Evolutionary conservation across 2,888 invertebrate species (phyloP), one percentile per base, ranked within the genome.

Genomic region (Dexiosoma caninum): DNA sequence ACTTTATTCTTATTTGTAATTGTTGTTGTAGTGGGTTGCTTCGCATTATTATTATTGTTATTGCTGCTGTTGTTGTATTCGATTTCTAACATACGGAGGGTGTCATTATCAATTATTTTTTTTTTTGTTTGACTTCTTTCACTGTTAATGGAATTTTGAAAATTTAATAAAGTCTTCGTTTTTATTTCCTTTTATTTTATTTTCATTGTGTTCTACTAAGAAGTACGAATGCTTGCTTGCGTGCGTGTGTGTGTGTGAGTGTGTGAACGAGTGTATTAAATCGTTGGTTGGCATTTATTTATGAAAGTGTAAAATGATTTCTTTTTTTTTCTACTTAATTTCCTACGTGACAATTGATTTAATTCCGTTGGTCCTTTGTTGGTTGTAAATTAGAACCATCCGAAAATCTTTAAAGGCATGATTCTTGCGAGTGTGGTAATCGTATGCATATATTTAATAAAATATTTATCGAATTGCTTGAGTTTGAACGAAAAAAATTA

Each of bases 61-160:
- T 21, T 46, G 21, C 10, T 46, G 3, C 21, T 51, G 40, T 53
- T 57, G n/a, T 14, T 16, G 49, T 37, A 19, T 66, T 62, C 78
- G 77, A 81, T 78, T 78, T 81, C 72, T 59, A 74, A 69, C 70
- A 74, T 64, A 74, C 55, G 78, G 57, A 64, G 72, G 72, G 78
- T 81, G 81, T 82, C 78, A 78, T 82, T 78, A 75, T 82, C 81
- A 78, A 78, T 78, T 78, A 78, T 82, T 53, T 72, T 78, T 78
- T 75, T 82, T 53, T 72, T 81, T 49, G n/a, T 40, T 53, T 64
- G 42, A 42, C 55, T 72, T 59, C 60, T 14, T 75, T 80, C 55
- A 49, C 32, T 76, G 80, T 71, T 84, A 84, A 84, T 85, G 84
- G 85, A 84, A 85, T 85, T 84, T 83, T 78, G 84, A 85, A 83